Base-by-base conservation (phyloP, 2,113 vertebrate species). In the Dolichotis patagonum region DNA sequence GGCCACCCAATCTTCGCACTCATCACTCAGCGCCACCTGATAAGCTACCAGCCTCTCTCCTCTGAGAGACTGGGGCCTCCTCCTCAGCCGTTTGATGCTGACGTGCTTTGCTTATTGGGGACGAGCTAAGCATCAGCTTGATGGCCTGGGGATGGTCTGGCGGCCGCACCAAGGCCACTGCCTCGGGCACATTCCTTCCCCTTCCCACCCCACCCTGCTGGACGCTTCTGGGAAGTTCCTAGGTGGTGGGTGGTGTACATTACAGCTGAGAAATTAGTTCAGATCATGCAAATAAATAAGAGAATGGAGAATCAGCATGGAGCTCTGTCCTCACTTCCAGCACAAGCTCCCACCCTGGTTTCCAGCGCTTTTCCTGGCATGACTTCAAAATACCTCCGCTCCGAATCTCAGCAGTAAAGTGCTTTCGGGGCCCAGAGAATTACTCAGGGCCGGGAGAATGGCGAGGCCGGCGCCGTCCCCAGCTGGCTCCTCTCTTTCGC, bases 271-370 rank as follows among this genome's bases (percentile, higher is more conserved):
- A 98, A 98, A 94, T 98, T 96, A 92, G 88, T 97, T 98, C 97
- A 91, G 95, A 97, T 97, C 94, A 60, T 96, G 96, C 96, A 98
- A 98, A 98, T 97, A 98, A 98, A 98, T 97, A 98, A 96, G 67
- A 98, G 60, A 58, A 43, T 89, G 85, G 75, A 96, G 97, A 97
- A 88, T 96, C 98, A 96, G 62, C 88, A 82, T 95, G 96, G 85
- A 95, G 96, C 96, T 94, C 87, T 97, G 96, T 98, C 96, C 78
- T 60, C 43, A 24, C 52, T 94, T 97, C 95, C 90, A 98, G 96
- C 95, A 96, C 95, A 93, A 82, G 95, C 96, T 96, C 97, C 97
- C 90, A 96, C 71, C 85, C 92, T 97, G 80, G 32, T 86, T 97
- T 97, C 94, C 97, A 97, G 91, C 94, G 86, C 85, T 94, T 98